Percentiles rank a stretch among this genome's conserved stretches.
phyloP scores from a whole-genome alignment of 2,113 vertebrate genomes.

The Malurus elegans region DNA sequence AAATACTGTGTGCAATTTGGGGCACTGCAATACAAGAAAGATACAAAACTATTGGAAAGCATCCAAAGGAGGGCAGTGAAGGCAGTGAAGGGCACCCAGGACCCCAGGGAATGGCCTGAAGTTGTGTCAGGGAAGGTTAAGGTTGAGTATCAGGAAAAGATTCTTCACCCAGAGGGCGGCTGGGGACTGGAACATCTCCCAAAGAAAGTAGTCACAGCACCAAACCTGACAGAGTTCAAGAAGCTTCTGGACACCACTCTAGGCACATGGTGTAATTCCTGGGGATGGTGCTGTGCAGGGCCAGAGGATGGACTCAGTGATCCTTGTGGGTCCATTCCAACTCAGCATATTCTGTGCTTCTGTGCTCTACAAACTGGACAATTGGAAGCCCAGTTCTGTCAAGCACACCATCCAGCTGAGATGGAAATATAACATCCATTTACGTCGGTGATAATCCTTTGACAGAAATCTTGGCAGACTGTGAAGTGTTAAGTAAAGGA shows the following conservation, averaged over 20 bases:
- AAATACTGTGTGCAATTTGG: accelerated
- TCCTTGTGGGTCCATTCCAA: neutral
- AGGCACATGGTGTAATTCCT: neutral
- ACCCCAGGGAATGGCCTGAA: neutral
- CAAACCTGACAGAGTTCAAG: neutral
- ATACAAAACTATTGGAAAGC: neutral
- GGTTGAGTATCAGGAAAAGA: neutral
- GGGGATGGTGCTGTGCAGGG: neutral
- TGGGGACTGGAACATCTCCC: neutral
- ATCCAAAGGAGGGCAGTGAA: neutral
- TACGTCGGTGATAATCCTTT: neutral
- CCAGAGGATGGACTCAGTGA: neutral
- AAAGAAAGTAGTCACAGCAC: neutral
- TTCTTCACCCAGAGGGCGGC: neutral
- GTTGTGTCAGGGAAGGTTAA: neutral
- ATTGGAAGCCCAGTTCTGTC: neutral
- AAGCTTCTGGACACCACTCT: neutral
- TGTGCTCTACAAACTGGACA: neutral
- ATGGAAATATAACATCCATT: neutral
- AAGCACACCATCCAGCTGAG: neutral
- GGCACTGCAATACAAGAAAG: neutral
- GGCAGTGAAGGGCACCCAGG: neutral
- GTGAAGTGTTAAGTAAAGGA: neutral
- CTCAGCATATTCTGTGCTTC: neutral
- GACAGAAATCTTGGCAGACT: neutral